Conservation (phyloP, 1,140 invertebrate genomes). For the Leucophenga varia region DNA sequence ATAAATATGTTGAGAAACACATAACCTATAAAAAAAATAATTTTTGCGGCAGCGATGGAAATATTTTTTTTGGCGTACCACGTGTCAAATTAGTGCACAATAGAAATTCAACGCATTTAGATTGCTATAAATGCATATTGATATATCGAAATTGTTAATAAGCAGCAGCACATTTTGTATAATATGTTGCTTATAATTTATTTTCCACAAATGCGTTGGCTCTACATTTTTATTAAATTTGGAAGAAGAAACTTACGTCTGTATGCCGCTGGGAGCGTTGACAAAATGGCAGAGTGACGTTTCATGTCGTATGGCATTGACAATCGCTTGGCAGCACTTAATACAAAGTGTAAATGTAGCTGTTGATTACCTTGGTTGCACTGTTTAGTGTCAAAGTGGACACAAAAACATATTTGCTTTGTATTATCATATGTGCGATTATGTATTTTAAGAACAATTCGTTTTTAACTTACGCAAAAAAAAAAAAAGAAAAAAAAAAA, state of each 20-base stretch:
- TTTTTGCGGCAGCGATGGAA: neutral
- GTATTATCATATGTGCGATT: too few species aligned
- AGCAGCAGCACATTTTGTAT: neutral
- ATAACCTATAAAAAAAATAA: constrained; percentile 12
- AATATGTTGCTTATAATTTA: neutral
- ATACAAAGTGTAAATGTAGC: too few species aligned
- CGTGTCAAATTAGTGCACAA: constrained; percentile 4
- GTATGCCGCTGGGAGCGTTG: constrained; percentile 72
- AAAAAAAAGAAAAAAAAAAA: too few species aligned
- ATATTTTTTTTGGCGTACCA: constrained; percentile 7
- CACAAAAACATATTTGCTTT: too few species aligned
- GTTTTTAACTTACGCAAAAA: too few species aligned
- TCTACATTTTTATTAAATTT: neutral
- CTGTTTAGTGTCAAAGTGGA: too few species aligned
- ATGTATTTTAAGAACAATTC: too few species aligned
- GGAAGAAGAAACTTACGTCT: constrained; percentile 62
- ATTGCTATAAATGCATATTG: neutral
- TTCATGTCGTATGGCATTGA: constrained; percentile 7
- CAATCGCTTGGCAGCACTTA: neutral
- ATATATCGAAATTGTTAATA: neutral
- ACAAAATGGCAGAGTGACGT: constrained; percentile 53
- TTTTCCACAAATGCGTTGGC: neutral
- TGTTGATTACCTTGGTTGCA: too few species aligned
- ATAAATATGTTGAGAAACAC: constrained; percentile 11
- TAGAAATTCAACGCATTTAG: neutral